Conservation (phyloP, 2,888 invertebrate species). For the Athalia circularis region DNA sequence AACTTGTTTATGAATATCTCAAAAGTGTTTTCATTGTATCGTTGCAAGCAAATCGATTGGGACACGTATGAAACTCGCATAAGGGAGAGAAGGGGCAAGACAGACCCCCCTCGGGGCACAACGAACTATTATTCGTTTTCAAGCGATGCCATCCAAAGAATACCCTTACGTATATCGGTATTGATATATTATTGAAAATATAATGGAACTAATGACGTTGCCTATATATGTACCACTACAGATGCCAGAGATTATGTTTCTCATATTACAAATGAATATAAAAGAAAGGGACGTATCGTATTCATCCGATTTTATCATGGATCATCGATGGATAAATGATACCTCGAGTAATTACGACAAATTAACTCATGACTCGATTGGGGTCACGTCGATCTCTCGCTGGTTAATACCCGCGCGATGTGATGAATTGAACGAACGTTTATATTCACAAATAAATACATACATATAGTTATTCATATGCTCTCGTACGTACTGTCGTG, state of each 20-base stretch:
- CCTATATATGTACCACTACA: background rate
- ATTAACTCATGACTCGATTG: constrained; percentile 41
- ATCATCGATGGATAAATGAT: constrained; percentile 31
- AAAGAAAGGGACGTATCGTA: background rate
- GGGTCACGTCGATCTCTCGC: constrained; percentile 36
- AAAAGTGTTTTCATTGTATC: constrained; percentile 23
- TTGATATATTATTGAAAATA: background rate
- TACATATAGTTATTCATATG: too few relatives aligned
- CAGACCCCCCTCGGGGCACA: too few relatives aligned
- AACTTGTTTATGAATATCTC: background rate
- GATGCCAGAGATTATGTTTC: background rate
- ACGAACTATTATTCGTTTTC: background rate
- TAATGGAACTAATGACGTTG: background rate
- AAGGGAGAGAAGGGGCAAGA: too few relatives aligned
- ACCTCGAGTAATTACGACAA: constrained; percentile 40
- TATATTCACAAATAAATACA: too few relatives aligned
- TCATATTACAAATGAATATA: background rate
- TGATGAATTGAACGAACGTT: too few relatives aligned
- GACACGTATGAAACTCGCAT: background rate
- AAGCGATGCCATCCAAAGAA: background rate
- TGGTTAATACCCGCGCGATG: background rate
- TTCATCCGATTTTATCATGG: constrained; percentile 29
- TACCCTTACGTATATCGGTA: background rate
- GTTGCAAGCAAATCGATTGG: background rate
- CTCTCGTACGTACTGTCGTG: too few relatives aligned